Base-by-base conservation (phyloP, 2,888 invertebrate species). In the Achlya flavicornis region DNA sequence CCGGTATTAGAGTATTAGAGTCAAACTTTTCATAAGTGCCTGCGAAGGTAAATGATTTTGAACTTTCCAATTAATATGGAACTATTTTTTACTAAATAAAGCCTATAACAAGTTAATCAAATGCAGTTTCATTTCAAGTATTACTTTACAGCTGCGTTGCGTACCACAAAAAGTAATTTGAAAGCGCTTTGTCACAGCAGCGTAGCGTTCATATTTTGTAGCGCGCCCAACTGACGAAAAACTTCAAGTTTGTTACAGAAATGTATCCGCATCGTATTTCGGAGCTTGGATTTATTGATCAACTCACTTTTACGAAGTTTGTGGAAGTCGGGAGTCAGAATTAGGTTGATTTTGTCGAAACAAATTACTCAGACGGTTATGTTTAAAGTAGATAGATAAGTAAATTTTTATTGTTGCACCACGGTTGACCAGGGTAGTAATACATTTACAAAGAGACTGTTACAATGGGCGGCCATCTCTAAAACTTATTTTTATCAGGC, bases 151-250 rank as follows among this genome's bases (percentile, higher is more conserved):
- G 12, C 58, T 3, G 14, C n/a, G 16, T 60, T 26, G 61, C 66
- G 61, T 64, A 41, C 64, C 58, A 63, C 58, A 64, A 66, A 66
- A 68, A 70, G 66, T 68, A 68, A 68, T 72, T 67, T 66, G 61
- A 61, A 64, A 69, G 64, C 63, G 70, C 71, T 71, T 72, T 65
- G 58, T 63, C 65, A 59, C 63, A 58, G 61, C 63, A 58, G 61
- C 63, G 63, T 64, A 58, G 61, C 62, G 64, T 66, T 66, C 63
- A 65, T 67, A 71, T 70, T 66, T 63, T 60, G 60, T 61, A 43
- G 26, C 53, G 61, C 60, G 59, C 62, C 38, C 64, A 57, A 57
- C 63, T 38, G 41, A 33, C 58, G 53, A 61, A 59, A 59, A 59
- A 59, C 35, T 59, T 59, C 33, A 16, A 58, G 38, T 58, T 16